phyloP scores from a whole-genome alignment of 2,888 invertebrate species.

The Eristalis intricaria region DNA sequence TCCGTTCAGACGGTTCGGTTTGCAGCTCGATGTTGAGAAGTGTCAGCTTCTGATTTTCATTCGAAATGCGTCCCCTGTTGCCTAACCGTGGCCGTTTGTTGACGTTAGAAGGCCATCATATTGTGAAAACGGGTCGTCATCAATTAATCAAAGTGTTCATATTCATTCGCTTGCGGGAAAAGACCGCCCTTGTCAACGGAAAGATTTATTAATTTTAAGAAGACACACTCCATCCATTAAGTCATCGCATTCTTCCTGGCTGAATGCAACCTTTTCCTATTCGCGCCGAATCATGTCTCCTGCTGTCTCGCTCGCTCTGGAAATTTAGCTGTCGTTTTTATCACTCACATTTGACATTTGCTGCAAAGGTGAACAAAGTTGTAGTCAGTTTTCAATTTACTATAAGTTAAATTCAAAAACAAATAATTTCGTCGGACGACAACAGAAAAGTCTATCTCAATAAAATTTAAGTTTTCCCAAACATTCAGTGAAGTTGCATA shows the following conservation, averaged over 20 bases:
- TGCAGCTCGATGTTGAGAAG: background rate
- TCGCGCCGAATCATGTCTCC: slow-evolving; percentile 1
- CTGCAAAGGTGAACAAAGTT: slow-evolving; percentile 20
- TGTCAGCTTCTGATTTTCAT: background rate
- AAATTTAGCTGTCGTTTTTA: background rate
- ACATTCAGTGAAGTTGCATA: background rate
- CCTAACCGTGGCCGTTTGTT: too few species aligned
- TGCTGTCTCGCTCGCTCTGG: background rate
- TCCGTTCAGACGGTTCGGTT: background rate
- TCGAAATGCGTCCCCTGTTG: background rate
- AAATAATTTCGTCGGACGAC: background rate
- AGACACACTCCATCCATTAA: background rate
- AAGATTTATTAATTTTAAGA: background rate
- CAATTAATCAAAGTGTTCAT: too few species aligned
- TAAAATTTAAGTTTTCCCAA: background rate
- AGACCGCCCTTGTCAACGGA: background rate
- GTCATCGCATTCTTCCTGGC: background rate
- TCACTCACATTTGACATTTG: slow-evolving; percentile 20
- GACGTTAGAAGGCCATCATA: too few species aligned
- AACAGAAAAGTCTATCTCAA: background rate
- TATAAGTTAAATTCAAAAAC: background rate
- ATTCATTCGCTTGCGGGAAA: background rate
- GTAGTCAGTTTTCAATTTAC: background rate
- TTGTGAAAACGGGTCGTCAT: too few species aligned
- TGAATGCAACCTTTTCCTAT: slow-evolving; percentile 15